Conservation (phyloP, 2,888 invertebrate genomes). For the Xestoiulus laeticollis region DNA sequence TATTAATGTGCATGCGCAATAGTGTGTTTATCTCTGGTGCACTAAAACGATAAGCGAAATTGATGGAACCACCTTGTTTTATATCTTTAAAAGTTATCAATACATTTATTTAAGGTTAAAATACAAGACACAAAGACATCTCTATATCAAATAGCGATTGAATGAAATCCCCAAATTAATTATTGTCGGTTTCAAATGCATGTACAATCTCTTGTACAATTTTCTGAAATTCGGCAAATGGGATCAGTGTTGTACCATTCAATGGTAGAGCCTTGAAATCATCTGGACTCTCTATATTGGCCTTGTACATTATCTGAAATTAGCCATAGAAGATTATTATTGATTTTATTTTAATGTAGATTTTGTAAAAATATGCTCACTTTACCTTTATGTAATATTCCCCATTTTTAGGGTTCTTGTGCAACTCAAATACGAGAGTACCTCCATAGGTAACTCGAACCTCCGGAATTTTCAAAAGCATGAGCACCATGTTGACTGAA, state of each 20-base stretch:
- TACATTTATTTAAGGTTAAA: too few relatives aligned
- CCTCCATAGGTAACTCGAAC: neutral
- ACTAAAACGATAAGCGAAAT: too few relatives aligned
- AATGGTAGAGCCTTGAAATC: neutral
- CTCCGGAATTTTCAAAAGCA: neutral
- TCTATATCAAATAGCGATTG: too few relatives aligned
- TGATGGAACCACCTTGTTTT: too few relatives aligned
- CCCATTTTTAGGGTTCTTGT: neutral
- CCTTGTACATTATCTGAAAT: neutral
- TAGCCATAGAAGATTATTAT: neutral
- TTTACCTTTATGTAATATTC: slow-evolving; percentile 7
- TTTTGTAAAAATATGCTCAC: neutral
- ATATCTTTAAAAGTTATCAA: too few relatives aligned
- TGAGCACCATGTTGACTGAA: neutral
- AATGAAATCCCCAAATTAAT: too few relatives aligned
- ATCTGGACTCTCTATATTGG: neutral
- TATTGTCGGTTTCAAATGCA: too few relatives aligned
- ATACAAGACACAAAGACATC: too few relatives aligned
- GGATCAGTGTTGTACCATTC: neutral
- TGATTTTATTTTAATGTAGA: neutral
- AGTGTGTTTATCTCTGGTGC: too few relatives aligned
- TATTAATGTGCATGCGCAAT: too few relatives aligned
- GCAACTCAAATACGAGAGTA: neutral
- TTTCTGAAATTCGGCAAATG: neutral
- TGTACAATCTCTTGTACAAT: too few relatives aligned